Base-by-base conservation (phyloP, 1,140 invertebrate genomes). In the Pygmarrhopalites habei region DNA sequence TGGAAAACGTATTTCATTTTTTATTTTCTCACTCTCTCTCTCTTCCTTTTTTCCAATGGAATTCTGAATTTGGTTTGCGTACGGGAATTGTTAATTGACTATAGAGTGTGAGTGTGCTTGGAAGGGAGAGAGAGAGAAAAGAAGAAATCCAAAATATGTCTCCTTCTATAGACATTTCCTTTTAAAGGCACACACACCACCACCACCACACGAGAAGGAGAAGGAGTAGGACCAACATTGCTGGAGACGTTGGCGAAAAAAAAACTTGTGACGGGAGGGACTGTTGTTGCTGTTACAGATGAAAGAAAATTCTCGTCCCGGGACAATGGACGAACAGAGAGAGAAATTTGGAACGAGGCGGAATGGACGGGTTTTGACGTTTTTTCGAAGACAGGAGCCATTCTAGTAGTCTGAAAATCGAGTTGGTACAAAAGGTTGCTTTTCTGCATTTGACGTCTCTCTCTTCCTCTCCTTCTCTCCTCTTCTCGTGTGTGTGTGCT, bases 321-420 rank as follows among this genome's bases (percentile, higher is more conserved):
- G 53, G 53, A 41, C 29, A 32, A 56, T 35, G 19, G 53, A 41
- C 29, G 21, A 26, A 56, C 30, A 56, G 29, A 56, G 53, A 56
- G 29, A 56, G 53, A 56, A 56, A 56, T 56, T 56, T 56, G 53
- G 53, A 52, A 29, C 46, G 46, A 49, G 46, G 46, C 46, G 46
- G 46, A 55, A 32, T 55, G 29, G 51, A 55, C 29, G 53, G 53
- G 53, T 56, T 56, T 56, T 56, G 53, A 56, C 53, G 35, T 56
- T 56, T 56, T n/a, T 56, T 56, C 35, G 30, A 56, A 56, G 53
- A 56, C 53, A 56, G 53, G 53, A 56, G 53, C 53, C 53, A 56
- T 56, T 56, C 53, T 56, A 41, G 7, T 56, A 56, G 53, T 56
- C 35, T 56, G 29, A 56, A 41, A 56, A 26, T 56, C 53, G 53